Evolutionary conservation across 2,113 vertebrate species (phyloP).

Genomic region (Fukomys damarensis): DNA sequence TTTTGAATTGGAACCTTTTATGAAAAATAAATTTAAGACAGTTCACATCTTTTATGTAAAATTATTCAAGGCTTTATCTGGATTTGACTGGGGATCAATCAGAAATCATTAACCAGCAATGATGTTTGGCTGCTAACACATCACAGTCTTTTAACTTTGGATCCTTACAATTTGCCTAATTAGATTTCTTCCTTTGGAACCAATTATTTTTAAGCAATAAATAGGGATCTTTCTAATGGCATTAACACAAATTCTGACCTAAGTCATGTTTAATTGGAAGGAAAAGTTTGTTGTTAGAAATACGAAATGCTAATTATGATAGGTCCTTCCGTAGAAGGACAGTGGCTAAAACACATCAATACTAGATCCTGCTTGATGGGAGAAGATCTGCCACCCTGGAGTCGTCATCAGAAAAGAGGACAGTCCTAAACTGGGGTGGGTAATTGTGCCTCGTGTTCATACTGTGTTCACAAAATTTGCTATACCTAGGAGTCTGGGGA

Average conservation of each 20-base stretch:
- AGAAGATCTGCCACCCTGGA: neutral
- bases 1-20: neutral
- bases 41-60: slow-evolving; percentile 43
- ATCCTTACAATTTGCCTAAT: slow-evolving; percentile 75
- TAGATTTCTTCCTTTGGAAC: slow-evolving; percentile 80
- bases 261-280: slow-evolving; percentile 46
- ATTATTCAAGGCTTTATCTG: slow-evolving; percentile 65
- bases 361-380: neutral
- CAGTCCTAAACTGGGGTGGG: neutral
- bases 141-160: slow-evolving; percentile 62
- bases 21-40: neutral
- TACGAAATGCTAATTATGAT: neutral
- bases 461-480: neutral
- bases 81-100: slow-evolving; percentile 64
- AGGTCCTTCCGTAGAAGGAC: neutral
- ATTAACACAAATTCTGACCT: slow-evolving; percentile 72
- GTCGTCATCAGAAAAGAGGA: no score
- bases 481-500: neutral
- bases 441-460: neutral
- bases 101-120: slow-evolving; percentile 66
- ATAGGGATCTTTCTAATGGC: slow-evolving; percentile 79
- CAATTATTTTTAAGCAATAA: slow-evolving; percentile 83
- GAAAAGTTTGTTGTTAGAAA: slow-evolving; percentile 67
- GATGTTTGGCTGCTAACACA: slow-evolving; percentile 54
- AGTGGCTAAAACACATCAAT: accelerated